Percentiles rank a stretch among this genome's conserved stretches.
Evolutionary conservation across 2,113 vertebrate species (phyloP).

Genomic region (Macroglossus sobrinus): DNA sequence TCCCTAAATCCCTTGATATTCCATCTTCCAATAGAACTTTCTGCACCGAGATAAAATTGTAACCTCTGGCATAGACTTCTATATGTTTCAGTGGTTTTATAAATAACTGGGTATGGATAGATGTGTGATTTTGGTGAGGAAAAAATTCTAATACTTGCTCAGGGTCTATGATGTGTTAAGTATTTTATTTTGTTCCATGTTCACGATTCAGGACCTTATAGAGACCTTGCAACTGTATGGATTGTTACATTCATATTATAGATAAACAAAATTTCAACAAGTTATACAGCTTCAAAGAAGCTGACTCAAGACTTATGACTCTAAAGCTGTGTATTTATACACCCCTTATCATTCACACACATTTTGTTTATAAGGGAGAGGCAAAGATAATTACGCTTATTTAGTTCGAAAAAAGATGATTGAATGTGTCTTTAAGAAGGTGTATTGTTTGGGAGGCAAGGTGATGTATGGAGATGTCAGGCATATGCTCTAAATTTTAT

Average conservation of each 20-base stretch:
- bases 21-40: neutral
- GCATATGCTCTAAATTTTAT: slow-evolving; percentile 27
- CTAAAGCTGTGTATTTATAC: neutral
- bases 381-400: neutral
- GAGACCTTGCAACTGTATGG: neutral
- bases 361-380: neutral
- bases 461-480: neutral
- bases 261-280: neutral
- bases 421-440: neutral
- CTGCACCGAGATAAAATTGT: neutral
- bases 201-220: neutral
- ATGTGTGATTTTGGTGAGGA: neutral
- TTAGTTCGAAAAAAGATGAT: neutral
- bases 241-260: neutral
- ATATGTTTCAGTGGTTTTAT: neutral
- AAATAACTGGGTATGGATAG: neutral
- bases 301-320: neutral
- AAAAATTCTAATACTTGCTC: neutral
- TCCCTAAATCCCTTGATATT: slow-evolving; percentile 3
- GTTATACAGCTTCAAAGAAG: neutral
- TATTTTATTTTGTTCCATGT: neutral
- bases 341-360: neutral
- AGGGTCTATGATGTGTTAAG: neutral
- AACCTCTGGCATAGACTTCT: neutral
- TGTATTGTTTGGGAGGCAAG: neutral